A percentile compares a stretch with the other conserved stretches of the same genome.
Conservation (phyloP, 2,113 vertebrate genomes). For the Upupa epops region DNA sequence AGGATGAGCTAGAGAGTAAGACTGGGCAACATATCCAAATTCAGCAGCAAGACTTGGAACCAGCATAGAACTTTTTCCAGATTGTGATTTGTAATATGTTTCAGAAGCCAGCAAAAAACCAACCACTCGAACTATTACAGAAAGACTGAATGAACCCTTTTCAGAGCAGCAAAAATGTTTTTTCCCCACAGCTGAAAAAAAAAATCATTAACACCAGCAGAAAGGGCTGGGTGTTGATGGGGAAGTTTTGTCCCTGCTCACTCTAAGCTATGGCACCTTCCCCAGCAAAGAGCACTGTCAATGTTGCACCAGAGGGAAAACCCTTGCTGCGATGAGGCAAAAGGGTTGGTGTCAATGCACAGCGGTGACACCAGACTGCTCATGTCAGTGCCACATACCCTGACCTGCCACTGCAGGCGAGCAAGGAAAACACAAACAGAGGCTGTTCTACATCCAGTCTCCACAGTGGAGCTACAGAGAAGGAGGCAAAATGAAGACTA, state of each 20-base stretch:
- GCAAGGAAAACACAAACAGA: neutral
- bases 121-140: slow-evolving; percentile 68
- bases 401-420: fast-evolving
- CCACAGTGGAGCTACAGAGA: neutral
- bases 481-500: slow-evolving; percentile 2
- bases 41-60: slow-evolving; percentile 79
- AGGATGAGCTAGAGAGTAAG: slow-evolving; percentile 82
- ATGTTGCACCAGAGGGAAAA: neutral
- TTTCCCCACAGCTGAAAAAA: neutral
- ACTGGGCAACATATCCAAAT: slow-evolving; percentile 77
- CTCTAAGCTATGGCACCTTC: neutral
- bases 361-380: neutral
- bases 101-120: slow-evolving; percentile 80
- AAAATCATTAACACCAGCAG: slow-evolving; percentile 42
- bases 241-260: neutral
- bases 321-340: neutral
- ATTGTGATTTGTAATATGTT: slow-evolving; percentile 75
- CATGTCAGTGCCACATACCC: neutral
- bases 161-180: slow-evolving; percentile 62
- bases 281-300: neutral
- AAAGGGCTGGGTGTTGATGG: neutral
- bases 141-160: slow-evolving; percentile 77
- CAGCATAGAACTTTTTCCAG: slow-evolving; percentile 79
- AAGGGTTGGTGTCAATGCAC: neutral
- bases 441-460: neutral